These are phyloP conservation scores for Hemiprocne comata DNA, from an alignment of 2,113 vertebrate species.

Conservation along the genomic window DNA sequence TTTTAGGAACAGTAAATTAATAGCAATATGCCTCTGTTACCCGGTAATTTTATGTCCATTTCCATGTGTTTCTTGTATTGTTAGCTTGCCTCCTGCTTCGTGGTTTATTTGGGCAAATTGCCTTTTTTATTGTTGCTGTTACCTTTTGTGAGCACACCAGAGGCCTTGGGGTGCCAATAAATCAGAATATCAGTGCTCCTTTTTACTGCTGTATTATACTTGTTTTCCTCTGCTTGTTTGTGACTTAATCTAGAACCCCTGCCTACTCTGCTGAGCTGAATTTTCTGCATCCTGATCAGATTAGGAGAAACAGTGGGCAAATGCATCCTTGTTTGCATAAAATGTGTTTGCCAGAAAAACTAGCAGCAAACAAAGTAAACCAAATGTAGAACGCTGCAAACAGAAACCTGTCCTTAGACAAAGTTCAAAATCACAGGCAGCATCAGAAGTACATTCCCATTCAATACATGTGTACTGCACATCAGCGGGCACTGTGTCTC, in stretches of 20 bases:
- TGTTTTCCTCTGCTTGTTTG: neutral
- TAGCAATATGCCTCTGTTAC: neutral
- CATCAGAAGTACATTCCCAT: neutral
- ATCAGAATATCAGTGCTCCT: neutral
- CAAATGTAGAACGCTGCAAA: conserved; percentile 11
- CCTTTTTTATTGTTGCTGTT: neutral
- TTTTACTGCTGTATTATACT: neutral
- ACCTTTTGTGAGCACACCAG: neutral
- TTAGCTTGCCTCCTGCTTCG: neutral
- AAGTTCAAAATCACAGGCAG: conserved; percentile 8
- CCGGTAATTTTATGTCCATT: neutral
- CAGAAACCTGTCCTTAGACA: conserved; percentile 20
- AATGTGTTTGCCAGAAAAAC: neutral
- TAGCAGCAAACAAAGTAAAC: conserved; percentile 15
- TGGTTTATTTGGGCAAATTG: neutral
- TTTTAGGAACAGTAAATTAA: neutral
- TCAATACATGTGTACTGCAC: neutral
- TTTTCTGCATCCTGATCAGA: neutral
- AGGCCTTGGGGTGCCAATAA: neutral
- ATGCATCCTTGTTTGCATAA: conserved; percentile 29
- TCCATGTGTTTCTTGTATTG: neutral
- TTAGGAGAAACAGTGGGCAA: neutral
- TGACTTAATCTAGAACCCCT: conserved; percentile 26
- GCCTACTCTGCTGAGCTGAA: neutral
- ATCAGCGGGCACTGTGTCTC: neutral